Evolutionary conservation across 2,797 vertebrate genomes (phyloP).

Genomic region (Kryptolebias ocellatus): DNA sequence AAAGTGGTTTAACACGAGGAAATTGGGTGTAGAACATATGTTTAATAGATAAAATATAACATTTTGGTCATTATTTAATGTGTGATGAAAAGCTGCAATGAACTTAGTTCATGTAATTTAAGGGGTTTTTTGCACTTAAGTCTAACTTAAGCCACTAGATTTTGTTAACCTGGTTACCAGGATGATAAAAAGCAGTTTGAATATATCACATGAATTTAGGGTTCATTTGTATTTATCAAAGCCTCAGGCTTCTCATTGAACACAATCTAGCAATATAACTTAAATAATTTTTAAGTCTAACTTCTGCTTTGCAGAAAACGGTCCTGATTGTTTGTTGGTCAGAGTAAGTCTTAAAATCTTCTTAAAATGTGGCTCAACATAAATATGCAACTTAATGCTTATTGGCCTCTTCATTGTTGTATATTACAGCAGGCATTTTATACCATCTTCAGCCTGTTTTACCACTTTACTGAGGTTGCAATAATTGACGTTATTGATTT

Average conservation of each 20-base stretch:
- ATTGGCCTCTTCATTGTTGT: neutral
- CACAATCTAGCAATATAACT: neutral
- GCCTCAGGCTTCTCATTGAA: slow-evolving; percentile 4
- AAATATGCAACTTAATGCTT: neutral
- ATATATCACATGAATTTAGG: slow-evolving; percentile 27
- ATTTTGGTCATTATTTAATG: neutral
- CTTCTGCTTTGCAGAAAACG: slow-evolving; percentile 15
- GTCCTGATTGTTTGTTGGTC: neutral
- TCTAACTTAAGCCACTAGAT: slow-evolving; percentile 1
- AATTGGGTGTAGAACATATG: too few relatives aligned
- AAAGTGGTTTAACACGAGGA: too few relatives aligned
- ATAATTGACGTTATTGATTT: neutral
- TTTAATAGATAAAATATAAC: too few relatives aligned
- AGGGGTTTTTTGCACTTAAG: too few relatives aligned
- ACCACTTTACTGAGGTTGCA: neutral
- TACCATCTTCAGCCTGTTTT: neutral
- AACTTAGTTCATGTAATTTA: too few relatives aligned
- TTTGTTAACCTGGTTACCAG: neutral
- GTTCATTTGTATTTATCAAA: slow-evolving; percentile 12
- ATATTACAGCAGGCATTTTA: neutral
- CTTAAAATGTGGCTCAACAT: neutral
- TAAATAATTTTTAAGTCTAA: neutral
- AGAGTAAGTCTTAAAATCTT: neutral
- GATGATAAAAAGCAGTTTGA: slow-evolving; percentile 21
- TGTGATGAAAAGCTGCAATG: neutral